phyloP scores from a whole-genome alignment of 2,888 invertebrate genomes.

The Erebia epiphron region DNA sequence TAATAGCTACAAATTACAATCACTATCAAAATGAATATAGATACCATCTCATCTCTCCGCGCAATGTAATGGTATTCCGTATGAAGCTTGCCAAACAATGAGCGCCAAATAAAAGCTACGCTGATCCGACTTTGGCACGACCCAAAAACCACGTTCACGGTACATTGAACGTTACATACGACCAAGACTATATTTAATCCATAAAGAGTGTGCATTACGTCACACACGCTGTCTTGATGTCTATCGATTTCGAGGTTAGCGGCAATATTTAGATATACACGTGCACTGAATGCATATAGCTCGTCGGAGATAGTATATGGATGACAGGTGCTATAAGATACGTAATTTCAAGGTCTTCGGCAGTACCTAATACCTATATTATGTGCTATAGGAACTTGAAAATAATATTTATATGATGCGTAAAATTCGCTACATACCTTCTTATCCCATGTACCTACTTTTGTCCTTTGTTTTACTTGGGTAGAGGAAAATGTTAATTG shows the following conservation, averaged over 20 bases:
- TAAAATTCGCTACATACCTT: neutral
- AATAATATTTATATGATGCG: conserved; percentile 4
- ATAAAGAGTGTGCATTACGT: conserved; percentile 29
- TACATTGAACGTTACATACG: conserved; percentile 35
- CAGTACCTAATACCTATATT: conserved; percentile 8
- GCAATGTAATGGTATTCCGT: conserved; percentile 37
- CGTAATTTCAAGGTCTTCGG: conserved; percentile 31
- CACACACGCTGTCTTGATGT: conserved; percentile 16
- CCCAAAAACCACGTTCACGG: conserved; percentile 25
- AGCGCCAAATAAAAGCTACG: conserved; percentile 42
- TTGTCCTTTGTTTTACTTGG: no score
- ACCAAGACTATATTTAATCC: conserved; percentile 27
- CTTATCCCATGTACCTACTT: neutral
- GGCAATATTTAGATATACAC: conserved; percentile 30
- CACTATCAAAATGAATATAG: conserved; percentile 37
- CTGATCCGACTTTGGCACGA: conserved; percentile 20
- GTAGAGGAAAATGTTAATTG: no score
- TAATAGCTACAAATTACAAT: conserved; percentile 32
- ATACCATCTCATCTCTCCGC: conserved; percentile 52
- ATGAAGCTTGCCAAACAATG: conserved; percentile 70
- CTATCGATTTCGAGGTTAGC: conserved; percentile 8
- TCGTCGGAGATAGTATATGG: conserved; percentile 54
- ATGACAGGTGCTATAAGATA: conserved; percentile 57
- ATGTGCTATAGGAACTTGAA: conserved; percentile 7
- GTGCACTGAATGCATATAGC: conserved; percentile 53